Conservation (phyloP, 2,888 invertebrate genomes). For the Drosophila tripunctata region DNA sequence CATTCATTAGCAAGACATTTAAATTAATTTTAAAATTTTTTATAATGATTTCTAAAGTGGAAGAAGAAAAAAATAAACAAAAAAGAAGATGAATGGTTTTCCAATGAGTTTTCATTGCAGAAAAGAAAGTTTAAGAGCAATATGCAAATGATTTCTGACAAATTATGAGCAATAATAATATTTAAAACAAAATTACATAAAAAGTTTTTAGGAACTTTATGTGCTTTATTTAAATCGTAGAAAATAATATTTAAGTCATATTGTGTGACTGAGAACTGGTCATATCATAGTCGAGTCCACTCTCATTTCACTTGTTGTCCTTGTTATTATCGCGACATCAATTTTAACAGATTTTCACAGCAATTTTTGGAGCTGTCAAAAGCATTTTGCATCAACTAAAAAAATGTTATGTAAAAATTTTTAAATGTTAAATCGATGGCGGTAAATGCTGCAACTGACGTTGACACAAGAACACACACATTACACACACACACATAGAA, state of each 20-base stretch:
- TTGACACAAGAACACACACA: slow-evolving; percentile 29
- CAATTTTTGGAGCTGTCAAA: slow-evolving; percentile 33
- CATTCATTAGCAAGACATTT: slow-evolving; percentile 75
- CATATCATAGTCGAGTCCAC: neutral
- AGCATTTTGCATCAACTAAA: slow-evolving; percentile 28
- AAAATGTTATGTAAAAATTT: slow-evolving; percentile 28
- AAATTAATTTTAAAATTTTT: slow-evolving; percentile 74
- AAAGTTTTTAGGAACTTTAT: neutral
- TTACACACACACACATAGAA: slow-evolving; percentile 5
- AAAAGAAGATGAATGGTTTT: neutral
- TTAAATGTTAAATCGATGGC: slow-evolving; percentile 26
- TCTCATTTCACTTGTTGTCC: neutral
- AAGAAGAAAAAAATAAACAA: neutral
- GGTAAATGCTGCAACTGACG: slow-evolving; percentile 59
- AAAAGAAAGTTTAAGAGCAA: slow-evolving; percentile 26
- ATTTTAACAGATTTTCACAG: slow-evolving; percentile 10
- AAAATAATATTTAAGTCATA: neutral
- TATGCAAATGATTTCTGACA: slow-evolving; percentile 3
- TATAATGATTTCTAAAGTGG: slow-evolving; percentile 19
- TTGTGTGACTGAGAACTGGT: neutral
- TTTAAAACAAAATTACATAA: neutral
- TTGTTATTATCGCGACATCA: slow-evolving; percentile 7
- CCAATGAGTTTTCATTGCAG: neutral
- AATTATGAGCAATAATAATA: neutral
- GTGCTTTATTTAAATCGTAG: neutral